These are phyloP conservation scores for Nycticebus coucang DNA, from an alignment of 2,113 vertebrate genomes.

Conservation along the genomic window DNA sequence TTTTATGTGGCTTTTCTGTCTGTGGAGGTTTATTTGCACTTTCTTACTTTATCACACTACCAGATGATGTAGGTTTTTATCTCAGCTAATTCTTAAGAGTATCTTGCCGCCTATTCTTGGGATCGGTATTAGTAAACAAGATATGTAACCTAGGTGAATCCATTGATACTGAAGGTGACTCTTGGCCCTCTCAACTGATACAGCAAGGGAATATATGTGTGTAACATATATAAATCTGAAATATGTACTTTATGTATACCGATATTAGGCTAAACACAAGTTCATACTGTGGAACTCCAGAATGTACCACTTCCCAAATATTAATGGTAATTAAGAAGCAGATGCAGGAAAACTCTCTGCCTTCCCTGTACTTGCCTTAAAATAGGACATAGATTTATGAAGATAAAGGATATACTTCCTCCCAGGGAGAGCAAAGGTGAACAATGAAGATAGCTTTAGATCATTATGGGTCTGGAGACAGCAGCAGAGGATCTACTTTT, in stretches of 20 bases:
- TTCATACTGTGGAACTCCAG: neutral
- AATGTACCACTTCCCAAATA: neutral
- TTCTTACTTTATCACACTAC: neutral
- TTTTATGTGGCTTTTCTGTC: neutral
- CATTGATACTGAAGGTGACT: neutral
- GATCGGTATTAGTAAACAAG: neutral
- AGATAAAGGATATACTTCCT: neutral
- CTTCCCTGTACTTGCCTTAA: neutral
- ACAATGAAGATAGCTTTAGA: neutral
- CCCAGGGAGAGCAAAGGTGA: neutral
- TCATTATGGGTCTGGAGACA: neutral
- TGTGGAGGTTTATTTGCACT: neutral
- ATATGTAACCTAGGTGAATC: neutral
- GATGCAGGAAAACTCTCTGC: neutral
- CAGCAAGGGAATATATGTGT: neutral
- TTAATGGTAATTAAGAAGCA: neutral
- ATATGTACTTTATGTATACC: neutral
- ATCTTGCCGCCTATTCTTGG: neutral
- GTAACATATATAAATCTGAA: neutral
- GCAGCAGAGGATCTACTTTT: too few species aligned
- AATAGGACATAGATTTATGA: neutral
- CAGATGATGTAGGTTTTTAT: neutral
- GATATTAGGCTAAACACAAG: neutral
- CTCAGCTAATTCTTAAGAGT: neutral
- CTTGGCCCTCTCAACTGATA: too few species aligned